These are phyloP conservation scores for Thalassaphorura encarpata DNA, from an alignment of 1,140 invertebrate genomes.

Conservation along the genomic window DNA sequence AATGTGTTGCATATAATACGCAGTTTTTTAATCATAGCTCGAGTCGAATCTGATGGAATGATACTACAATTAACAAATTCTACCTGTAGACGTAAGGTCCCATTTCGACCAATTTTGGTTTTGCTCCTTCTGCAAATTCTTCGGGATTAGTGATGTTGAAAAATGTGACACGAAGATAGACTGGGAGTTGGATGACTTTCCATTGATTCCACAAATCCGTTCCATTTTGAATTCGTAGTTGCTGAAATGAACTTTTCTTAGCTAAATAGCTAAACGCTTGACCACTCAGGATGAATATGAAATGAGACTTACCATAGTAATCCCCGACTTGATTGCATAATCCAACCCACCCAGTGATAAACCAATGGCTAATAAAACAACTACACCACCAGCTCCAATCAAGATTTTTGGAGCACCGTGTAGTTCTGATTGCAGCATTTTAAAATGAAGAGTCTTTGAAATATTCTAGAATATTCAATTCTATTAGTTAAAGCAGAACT, in stretches of 20 bases:
- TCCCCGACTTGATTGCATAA: not conserved
- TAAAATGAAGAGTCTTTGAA: no score
- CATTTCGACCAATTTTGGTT: constrained; percentile 2
- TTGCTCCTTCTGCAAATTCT: constrained; percentile 25
- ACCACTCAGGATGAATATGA: not conserved
- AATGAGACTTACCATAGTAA: not conserved
- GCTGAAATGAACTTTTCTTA: not conserved
- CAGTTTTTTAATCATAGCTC: no score
- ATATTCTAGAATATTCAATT: no score
- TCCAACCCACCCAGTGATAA: not conserved
- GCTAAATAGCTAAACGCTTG: no score
- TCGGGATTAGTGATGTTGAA: constrained; percentile 43
- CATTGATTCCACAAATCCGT: constrained; percentile 8
- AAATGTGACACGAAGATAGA: constrained; percentile 43
- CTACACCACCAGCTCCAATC: not conserved
- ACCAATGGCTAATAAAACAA: not conserved
- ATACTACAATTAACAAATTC: no score
- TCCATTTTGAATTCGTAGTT: not conserved
- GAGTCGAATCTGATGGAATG: no score
- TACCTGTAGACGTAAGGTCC: constrained; percentile 11
- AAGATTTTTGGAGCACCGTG: no score
- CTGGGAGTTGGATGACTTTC: constrained; percentile 37
- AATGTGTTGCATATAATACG: no score
- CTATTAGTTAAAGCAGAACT: no score
- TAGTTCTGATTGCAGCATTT: no score